Evolutionary conservation across 2,888 invertebrate species (phyloP), one percentile per base, ranked within the genome.

Genomic region (Machimus atricapillus): DNA sequence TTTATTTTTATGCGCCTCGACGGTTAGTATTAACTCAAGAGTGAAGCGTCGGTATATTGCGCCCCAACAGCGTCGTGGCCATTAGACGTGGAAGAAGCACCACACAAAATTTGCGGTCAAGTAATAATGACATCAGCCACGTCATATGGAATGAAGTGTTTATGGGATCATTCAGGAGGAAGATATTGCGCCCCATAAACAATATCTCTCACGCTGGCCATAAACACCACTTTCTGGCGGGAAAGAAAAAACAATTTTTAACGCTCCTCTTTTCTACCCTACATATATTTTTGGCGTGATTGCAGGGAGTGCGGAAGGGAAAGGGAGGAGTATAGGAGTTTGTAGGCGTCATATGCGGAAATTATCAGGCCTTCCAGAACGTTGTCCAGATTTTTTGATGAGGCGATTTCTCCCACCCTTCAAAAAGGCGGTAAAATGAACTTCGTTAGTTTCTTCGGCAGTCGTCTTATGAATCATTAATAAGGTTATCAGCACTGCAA

Each of bases 101-200:
- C 43, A 40, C 83, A 83, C 73, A 83, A 19, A 83, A 73, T 83
- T 83, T 83, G 66, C 40, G 76, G 82, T 46, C 56, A 40, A 74
- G 40, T 56, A 73, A 87, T 87, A 87, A 87, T 77, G 85, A 77
- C 87, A 87, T 85, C 85, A 58, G 58, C 77, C 52, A 85, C 87
- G 87, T 88, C 86, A 88, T 85, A 85, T 88, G 88, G 83, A 82
- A 79, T 79, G 85, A 88, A 88, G 88, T 87, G 88, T 88, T 88
- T 86, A 88, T 88, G 79, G 66, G 87, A 27, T 85, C 87, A 87
- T 87, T 79, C 83, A 73, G 27, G 9, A 37, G 37, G 86, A 85
- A 87, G 86, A 88, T 88, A 88, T 88, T 58, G 86, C 77, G 31
- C 16, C 58, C 46, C 77, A 87, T 87, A 87, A 87, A 87, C 82